Evolutionary conservation across 2,888 invertebrate genomes (phyloP), one percentile per base, ranked within the genome.

Genomic region (Zygaena filipendulae): DNA sequence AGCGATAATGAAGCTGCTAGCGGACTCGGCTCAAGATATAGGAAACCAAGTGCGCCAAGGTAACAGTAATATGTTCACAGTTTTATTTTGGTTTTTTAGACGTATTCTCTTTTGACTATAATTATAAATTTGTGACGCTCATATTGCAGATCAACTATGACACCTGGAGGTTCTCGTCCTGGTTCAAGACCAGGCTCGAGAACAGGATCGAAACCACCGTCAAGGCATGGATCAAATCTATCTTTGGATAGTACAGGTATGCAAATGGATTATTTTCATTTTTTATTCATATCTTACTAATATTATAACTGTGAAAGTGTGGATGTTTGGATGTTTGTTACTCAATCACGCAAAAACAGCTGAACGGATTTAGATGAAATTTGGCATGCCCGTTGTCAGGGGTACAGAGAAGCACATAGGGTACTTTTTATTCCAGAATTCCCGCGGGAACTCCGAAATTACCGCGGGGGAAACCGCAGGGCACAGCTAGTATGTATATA

Each of bases 191-290:
- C 94, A 23, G 88, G 90, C 16, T 92, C 93, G 42, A 83, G 95
- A 45, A 85, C 91, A 35, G 92, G 93, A 36, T 93, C 93, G 38
- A 94, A 95, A 67, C 95, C 96, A 40, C 92, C 95, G 11, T 95
- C 95, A 44, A 87, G 95, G 47, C 93, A 95, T 57, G 95, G 95
- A 42, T 96, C 96, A 23, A 95, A 92, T 55, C 84, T 93, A 36
- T 95, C 95, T 23, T 77, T 95, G 43, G 94, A 94, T 62, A 92
- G 92, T 61, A 91, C 92, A 63, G 92, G 92, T 92, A 67, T 41
- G 37, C 39, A 23, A 13, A 2, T 13, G 25, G n/a, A 6, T 10
- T 11, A 30, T 14, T 11, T 9, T 11, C 11, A 25, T 13, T 8
- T 8, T 25, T 31, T 21, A 21, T 25, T 12, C 3, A 22, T 26